Conservation (phyloP, 2,888 invertebrate genomes). For the Tipula helvola region DNA sequence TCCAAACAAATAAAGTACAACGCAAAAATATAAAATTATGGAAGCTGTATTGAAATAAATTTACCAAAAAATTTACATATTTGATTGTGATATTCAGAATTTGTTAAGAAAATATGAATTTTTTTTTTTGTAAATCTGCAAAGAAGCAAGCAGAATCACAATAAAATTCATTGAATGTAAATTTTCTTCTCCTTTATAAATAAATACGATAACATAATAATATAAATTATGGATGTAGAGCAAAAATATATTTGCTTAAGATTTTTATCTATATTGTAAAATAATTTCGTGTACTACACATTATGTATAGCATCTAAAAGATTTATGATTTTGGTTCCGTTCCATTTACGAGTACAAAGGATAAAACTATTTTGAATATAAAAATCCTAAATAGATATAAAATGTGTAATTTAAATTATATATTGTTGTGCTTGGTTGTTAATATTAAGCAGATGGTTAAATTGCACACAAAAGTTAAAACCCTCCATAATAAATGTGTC, state of each 20-base stretch:
- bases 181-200: background rate
- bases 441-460: background rate
- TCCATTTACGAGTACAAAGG: background rate
- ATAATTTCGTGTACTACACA: background rate
- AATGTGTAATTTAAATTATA: background rate
- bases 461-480: background rate
- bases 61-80: background rate
- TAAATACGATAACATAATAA: too few species aligned
- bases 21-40: background rate
- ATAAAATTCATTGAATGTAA: background rate
- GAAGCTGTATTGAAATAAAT: background rate
- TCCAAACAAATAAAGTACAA: background rate
- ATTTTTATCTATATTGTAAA: background rate
- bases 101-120: background rate
- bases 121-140: background rate
- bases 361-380: background rate
- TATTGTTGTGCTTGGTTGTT: background rate
- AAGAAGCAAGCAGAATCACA: background rate
- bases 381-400: background rate
- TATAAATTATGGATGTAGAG: background rate
- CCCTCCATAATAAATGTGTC: background rate
- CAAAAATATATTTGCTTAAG: background rate
- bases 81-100: background rate
- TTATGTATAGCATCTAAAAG: background rate
- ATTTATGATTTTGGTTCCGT: background rate